Base-by-base conservation (phyloP, 2,797 vertebrate species). In the Gallirallus australis region DNA sequence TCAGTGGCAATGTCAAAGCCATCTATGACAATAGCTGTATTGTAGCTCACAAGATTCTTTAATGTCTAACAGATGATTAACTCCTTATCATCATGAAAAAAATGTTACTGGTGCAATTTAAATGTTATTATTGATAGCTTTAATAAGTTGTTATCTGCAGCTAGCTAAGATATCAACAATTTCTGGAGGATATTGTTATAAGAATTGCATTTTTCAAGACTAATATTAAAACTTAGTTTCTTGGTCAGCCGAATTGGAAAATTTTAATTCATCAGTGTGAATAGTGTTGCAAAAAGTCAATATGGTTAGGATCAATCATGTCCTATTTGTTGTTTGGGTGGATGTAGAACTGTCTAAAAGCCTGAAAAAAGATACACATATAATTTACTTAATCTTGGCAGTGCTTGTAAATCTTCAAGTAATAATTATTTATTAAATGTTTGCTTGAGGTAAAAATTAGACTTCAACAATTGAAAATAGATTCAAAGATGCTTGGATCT, bases 401-500 rank as follows among this genome's bases (percentile, higher is more conserved):
- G 56, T 89, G 23, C 47, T 70, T 94, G 48, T 35, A 95, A 89
- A 88, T 89, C 65, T 94, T 42, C 70, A 89, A 65, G 52, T 54
- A 91, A 65, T 94, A 97, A 93, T 94, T 94, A 94, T 96, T 94
- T 97, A 96, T 94, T 88, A 70, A 94, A 92, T 96, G 69, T 89
- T 92, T 96, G 73, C 78, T 90, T 95, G 83, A 95, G 92, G 80
- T 97, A 70, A 96, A 97, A 97, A 89, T 90, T 88, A 95, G 84
- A 93, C 57, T 75, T 95, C 89, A 94, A 47, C 35, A 89, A 68
- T 48, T 91, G 54, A 97, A 94, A 95, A 84, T 7, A 89, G 66
- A 86, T 90, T 90, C 82, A 93, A 96, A 96, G 91, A 86, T 75
- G 54, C 65, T 72, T 95, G 56, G 50, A 63, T 96, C 25, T 87